These are phyloP conservation scores for Philonicus albiceps DNA, from an alignment of 2,888 invertebrate genomes.

Conservation along the genomic window DNA sequence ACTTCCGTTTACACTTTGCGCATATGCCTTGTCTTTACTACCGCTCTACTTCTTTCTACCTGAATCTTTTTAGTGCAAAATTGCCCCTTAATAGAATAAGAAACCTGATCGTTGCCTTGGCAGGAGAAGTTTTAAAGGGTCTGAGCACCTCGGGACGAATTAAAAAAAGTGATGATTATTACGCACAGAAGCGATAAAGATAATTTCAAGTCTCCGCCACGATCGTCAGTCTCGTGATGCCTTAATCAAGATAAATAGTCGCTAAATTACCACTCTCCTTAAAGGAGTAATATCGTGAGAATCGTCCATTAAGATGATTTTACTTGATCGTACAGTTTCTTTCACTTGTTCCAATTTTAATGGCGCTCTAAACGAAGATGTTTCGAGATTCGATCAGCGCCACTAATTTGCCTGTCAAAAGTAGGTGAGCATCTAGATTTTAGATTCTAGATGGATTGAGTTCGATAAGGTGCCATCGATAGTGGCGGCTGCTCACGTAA, in stretches of 20 bases:
- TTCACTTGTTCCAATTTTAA: background rate
- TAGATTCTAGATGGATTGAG: background rate
- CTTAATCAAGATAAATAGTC: conserved; percentile 3
- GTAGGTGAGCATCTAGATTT: background rate
- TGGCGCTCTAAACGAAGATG: background rate
- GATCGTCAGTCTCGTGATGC: background rate
- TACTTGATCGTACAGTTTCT: background rate
- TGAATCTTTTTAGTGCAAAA: background rate
- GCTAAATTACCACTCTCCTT: background rate
- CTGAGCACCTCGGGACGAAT: background rate
- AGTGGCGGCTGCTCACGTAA: background rate
- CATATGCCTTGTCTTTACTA: background rate
- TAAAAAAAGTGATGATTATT: background rate
- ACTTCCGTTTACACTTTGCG: conserved; percentile 16
- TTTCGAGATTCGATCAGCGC: conserved; percentile 1
- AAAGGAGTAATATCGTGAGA: background rate
- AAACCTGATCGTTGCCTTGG: background rate
- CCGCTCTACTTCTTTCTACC: background rate
- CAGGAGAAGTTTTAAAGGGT: background rate
- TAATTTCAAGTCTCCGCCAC: background rate
- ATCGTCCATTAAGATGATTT: background rate
- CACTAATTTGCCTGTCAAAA: conserved; percentile 24
- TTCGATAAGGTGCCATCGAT: background rate
- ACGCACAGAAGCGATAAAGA: background rate
- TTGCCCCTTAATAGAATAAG: background rate